Evolutionary conservation across 1,140 invertebrate species (phyloP).

Genomic region (Lasaia peninsularis): DNA sequence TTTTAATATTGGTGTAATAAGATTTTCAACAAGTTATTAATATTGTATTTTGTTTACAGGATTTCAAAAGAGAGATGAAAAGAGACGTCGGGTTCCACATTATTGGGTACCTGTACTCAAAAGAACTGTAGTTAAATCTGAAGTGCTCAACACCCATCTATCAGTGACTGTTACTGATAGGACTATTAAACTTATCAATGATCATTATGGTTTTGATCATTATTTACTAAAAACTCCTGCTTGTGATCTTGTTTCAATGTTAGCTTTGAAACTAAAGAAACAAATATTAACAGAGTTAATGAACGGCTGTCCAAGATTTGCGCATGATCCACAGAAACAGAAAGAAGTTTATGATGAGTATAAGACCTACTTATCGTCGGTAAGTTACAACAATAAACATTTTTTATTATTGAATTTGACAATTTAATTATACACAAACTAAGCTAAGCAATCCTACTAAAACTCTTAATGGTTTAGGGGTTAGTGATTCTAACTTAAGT

Average conservation of each 20-base stretch:
- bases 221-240: constrained; percentile 95
- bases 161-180: constrained; percentile 88
- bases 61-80: constrained; percentile 84
- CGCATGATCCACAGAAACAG: constrained; percentile 83
- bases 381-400: constrained; percentile 70
- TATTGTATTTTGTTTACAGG: constrained; percentile 75
- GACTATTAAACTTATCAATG: constrained; percentile 90
- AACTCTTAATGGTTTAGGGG: too few species aligned
- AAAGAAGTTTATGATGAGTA: constrained; percentile 90
- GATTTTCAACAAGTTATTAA: too few species aligned
- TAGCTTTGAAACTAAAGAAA: constrained; percentile 90
- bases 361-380: constrained; percentile 87
- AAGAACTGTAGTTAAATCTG: constrained; percentile 92
- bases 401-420: neutral
- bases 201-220: constrained; percentile 95
- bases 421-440: too few species aligned
- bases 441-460: too few species aligned
- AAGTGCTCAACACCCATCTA: constrained; percentile 93
- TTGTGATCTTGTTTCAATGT: constrained; percentile 89
- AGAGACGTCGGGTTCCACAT: constrained; percentile 82
- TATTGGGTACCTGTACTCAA: constrained; percentile 92
- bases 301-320: constrained; percentile 86
- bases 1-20: too few species aligned
- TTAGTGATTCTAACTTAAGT: too few species aligned
- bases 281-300: constrained; percentile 88